Evolutionary conservation across 2,113 vertebrate genomes (phyloP).

Genomic region (Sylvietta virens): DNA sequence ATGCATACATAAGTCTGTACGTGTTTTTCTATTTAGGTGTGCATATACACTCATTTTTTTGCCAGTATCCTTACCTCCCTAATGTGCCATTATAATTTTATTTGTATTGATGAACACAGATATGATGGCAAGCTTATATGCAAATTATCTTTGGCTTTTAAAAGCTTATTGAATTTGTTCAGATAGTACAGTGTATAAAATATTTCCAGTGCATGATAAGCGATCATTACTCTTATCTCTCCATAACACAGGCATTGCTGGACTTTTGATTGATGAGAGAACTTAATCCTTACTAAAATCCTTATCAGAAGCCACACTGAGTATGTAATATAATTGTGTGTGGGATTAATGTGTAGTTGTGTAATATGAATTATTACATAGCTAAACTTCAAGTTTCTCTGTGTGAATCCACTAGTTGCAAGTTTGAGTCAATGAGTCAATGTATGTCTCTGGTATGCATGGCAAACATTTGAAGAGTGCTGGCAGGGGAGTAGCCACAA

Average conservation of each 20-base stretch:
- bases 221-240: neutral
- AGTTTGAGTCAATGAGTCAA: neutral
- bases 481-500: neutral
- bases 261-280: neutral
- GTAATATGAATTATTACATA: neutral
- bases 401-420: neutral
- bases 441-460: no score
- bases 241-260: neutral
- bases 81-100: neutral
- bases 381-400: neutral
- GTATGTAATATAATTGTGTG: fast-evolving
- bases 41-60: neutral
- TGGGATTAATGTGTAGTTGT: neutral
- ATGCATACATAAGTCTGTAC: fast-evolving
- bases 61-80: neutral
- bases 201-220: neutral
- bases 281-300: neutral
- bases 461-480: neutral
- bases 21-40: neutral
- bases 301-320: neutral
- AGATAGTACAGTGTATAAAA: neutral
- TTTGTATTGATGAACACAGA: neutral
- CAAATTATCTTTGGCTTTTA: neutral
- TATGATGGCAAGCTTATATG: neutral
- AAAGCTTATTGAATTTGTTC: neutral